phyloP scores from a whole-genome alignment of 1,140 invertebrate genomes.

The Magallana ariakensis region DNA sequence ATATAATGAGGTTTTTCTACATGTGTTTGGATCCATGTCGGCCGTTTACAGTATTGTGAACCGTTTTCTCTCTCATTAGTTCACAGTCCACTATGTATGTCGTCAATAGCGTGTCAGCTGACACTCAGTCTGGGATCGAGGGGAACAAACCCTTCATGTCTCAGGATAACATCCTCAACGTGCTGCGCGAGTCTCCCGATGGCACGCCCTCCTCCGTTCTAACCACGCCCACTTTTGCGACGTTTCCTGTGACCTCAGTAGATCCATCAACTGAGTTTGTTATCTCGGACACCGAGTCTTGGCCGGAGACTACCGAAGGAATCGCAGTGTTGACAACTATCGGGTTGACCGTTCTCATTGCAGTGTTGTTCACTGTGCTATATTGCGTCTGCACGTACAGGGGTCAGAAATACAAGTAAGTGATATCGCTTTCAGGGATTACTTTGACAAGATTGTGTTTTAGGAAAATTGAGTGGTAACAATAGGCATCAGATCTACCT shows the following conservation, averaged over 20 bases:
- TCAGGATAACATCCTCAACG: slow-evolving; percentile 35
- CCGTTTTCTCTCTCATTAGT: neutral
- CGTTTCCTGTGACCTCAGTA: slow-evolving; percentile 54
- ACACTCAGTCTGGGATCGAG: slow-evolving; percentile 49
- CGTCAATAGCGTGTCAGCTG: slow-evolving; percentile 40
- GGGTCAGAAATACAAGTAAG: slow-evolving; percentile 49
- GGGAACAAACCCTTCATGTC: slow-evolving; percentile 50
- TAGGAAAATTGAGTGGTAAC: too few species aligned
- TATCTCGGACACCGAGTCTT: slow-evolving; percentile 29
- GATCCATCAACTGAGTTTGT: slow-evolving; percentile 23
- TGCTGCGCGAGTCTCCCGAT: slow-evolving; percentile 45
- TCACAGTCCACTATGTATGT: slow-evolving; percentile 53
- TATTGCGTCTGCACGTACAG: slow-evolving; percentile 50
- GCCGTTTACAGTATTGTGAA: too few species aligned
- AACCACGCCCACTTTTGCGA: slow-evolving; percentile 41
- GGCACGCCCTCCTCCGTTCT: slow-evolving; percentile 50
- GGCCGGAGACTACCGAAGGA: slow-evolving; percentile 49
- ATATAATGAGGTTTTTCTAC: too few species aligned
- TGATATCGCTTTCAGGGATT: neutral
- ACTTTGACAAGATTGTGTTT: neutral
- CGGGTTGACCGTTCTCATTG: slow-evolving; percentile 33
- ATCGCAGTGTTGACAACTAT: slow-evolving; percentile 57
- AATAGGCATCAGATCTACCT: neutral
- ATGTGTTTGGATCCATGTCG: too few species aligned
- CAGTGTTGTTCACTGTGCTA: slow-evolving; percentile 26